Evolutionary conservation across 2,113 vertebrate species (phyloP).

Genomic region (Rhinopithecus roxellana): DNA sequence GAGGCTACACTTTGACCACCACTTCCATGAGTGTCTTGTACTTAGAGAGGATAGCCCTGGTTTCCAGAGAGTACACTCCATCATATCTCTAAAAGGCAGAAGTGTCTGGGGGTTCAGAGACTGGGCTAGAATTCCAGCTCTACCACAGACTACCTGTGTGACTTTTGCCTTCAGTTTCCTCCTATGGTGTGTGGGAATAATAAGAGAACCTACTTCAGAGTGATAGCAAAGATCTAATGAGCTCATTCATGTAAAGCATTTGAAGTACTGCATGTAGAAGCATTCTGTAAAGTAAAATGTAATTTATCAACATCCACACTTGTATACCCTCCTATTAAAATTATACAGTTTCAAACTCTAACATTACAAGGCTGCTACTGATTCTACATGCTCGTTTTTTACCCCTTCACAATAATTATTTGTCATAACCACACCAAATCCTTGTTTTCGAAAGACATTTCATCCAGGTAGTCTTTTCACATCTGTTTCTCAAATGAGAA

Average conservation of each 20-base stretch:
- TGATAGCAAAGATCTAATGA: not conserved
- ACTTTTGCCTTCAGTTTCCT: not conserved
- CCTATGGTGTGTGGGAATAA: not conserved
- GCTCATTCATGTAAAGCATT: not conserved
- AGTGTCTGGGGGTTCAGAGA: not conserved
- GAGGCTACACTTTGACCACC: not conserved
- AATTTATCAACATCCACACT: not conserved
- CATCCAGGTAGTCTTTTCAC: not conserved
- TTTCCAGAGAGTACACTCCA: not conserved
- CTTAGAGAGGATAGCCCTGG: not conserved
- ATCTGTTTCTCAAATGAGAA: not conserved
- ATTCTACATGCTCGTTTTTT: not conserved
- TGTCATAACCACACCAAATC: not conserved
- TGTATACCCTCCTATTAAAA: not conserved
- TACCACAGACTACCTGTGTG: not conserved
- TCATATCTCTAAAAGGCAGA: not conserved
- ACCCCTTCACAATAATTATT: not conserved
- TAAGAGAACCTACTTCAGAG: not conserved
- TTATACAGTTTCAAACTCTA: not conserved
- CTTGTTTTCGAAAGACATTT: not conserved
- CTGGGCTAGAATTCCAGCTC: not conserved
- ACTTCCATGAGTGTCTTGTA: not conserved
- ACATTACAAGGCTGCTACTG: not conserved
- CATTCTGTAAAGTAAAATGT: not conserved
- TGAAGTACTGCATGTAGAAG: not conserved